Evolutionary conservation across 2,113 vertebrate species (phyloP), one percentile per base, ranked within the genome.

Genomic region (Neotragus moschatus): DNA sequence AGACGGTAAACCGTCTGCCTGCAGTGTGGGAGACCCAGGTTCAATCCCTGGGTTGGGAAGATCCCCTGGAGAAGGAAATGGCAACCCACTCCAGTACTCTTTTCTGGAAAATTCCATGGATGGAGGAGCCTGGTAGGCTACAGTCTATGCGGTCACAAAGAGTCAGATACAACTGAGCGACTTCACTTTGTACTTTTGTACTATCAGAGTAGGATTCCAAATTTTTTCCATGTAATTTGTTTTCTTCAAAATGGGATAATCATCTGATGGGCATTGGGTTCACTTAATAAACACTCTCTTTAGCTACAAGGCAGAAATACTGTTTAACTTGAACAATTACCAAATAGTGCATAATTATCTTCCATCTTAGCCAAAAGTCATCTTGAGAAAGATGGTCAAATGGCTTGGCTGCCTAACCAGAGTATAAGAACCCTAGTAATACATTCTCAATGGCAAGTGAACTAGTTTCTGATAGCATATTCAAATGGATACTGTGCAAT

Each of bases 1-100:
- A 61, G 28, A 61, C 0, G 1, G 28, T 61, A 61, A 61, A 61
- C 6, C 0, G 0, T 30, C 60, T 7, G 13, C 28, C 13, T 61
- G 60, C 60, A 61, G 30, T 15, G 60, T 61, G 60, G 28, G 28
- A 61, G 28, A 61, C 60, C 28, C 13, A 30, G 28, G 13, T 30
- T 61, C 28, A 61, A 0, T 61, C 14, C 28, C 28, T 30, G 13
- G 58, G 12, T 61, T 61, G 58, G 28, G 13, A 61, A 30, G 13
- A 30, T 30, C 58, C 58, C 13, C 28, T 61, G 28, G 58, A 61
- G 58, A 61, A 30, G 26, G 28, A 61, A 61, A 15, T 61, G 28
- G 26, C 60, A 61, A 61, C 28, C 28, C 28, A 15, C 13, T 61
- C 28, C 28, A 61, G 13, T 30, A 30, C 2, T 7, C 28, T 61